Base-by-base conservation (phyloP, 2,888 invertebrate species). In the Serrognathus titanus region DNA sequence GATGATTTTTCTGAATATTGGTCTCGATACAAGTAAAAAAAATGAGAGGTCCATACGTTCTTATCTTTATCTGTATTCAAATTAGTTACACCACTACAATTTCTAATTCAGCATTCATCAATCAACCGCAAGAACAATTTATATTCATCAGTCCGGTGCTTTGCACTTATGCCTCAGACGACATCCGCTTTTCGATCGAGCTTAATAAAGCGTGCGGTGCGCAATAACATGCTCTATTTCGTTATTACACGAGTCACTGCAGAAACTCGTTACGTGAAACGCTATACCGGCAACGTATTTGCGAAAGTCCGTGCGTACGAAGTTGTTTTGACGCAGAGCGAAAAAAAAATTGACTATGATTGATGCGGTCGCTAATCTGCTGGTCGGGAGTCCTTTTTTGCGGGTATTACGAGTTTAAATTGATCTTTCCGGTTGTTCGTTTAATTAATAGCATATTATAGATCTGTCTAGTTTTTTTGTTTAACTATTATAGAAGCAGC, bases 211-310 rank as follows among this genome's bases (percentile, higher is more conserved):
- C 58, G 62, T 55, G 55, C 55, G 58, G 58, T 61, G 59, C 59
- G 57, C 59, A 65, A 63, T 65, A 59, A 57, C 58, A 63, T 62
- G 62, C 60, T 57, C 64, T 65, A 63, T 62, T 65, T 65, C 45
- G 47, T 38, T 46, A 53, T 49, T 57, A 46, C 50, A 54, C 54
- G 49, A 40, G n/a, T 12, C 48, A 48, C 43, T 54, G 54, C 54
- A 49, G 39, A 39, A 41, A 16, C 13, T 35, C 48, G 41, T 54
- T 54, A 54, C 40, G 43, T 48, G 54, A 48, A 54, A 54, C 36
- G 41, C 48, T 36, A 54, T 47, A 48, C 54, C 16, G 16, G 43
- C 3, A 20, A 43, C 13, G 43, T 31, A 31, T 31, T 31, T 9
- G 43, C 43, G 43, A 43, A 11, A 16, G 43, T 31, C 24, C 24